Conservation (phyloP, 2,888 invertebrate genomes). For the Pollenia amentaria region DNA sequence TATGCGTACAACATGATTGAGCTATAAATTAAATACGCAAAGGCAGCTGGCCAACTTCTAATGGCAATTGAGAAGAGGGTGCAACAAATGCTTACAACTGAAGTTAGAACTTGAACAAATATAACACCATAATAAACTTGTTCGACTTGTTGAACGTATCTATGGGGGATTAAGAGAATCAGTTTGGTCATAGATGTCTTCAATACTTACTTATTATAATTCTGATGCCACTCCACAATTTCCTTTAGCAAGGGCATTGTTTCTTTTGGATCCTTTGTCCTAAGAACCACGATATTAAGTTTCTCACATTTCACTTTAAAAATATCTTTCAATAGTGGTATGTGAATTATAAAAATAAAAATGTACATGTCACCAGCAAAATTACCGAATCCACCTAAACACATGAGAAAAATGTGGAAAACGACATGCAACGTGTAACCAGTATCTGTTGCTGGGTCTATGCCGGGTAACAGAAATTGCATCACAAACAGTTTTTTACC, state of each 20-base stretch:
- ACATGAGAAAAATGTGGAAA: slow-evolving; percentile 68
- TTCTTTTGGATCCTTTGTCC: slow-evolving; percentile 14
- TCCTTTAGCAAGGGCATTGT: slow-evolving; percentile 70
- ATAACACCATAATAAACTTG: slow-evolving; percentile 74
- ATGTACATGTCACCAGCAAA: slow-evolving; percentile 78
- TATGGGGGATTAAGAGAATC: slow-evolving; percentile 13
- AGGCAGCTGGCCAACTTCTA: slow-evolving; percentile 78
- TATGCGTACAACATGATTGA: slow-evolving; percentile 76
- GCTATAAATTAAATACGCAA: slow-evolving; percentile 74
- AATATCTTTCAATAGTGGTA: slow-evolving; percentile 78
- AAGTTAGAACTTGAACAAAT: slow-evolving; percentile 76
- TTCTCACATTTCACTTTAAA: slow-evolving; percentile 76
- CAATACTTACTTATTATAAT: slow-evolving; percentile 76
- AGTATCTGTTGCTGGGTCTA: slow-evolving; percentile 72
- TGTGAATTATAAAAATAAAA: slow-evolving; percentile 76
- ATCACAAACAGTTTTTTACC: slow-evolving; percentile 74
- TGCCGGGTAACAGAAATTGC: slow-evolving; percentile 77
- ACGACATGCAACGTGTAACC: slow-evolving; percentile 72
- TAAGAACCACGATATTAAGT: slow-evolving; percentile 72
- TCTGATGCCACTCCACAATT: slow-evolving; percentile 78
- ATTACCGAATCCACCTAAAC: slow-evolving; percentile 78
- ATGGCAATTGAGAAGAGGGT: slow-evolving; percentile 78
- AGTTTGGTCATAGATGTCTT: neutral
- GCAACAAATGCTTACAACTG: slow-evolving; percentile 73
- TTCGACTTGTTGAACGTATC: slow-evolving; percentile 73